A percentile compares a stretch with the other conserved stretches of the same genome.
These are phyloP conservation scores for Acrobasis suavella DNA, from an alignment of 2,888 invertebrate genomes.

Conservation along the genomic window DNA sequence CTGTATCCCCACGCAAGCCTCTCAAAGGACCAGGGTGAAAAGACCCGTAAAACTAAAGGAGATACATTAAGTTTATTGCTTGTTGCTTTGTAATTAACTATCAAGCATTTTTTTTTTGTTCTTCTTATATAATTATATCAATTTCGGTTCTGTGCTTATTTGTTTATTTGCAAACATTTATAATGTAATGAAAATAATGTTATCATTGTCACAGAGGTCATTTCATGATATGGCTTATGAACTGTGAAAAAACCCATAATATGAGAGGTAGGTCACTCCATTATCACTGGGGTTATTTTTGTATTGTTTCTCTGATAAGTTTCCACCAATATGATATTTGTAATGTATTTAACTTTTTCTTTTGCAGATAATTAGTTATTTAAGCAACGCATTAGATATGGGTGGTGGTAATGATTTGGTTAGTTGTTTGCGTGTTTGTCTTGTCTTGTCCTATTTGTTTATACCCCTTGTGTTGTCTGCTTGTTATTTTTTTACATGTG, in stretches of 20 bases:
- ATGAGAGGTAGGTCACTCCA: neutral
- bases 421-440: slow-evolving; percentile 52
- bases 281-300: slow-evolving; percentile 8
- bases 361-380: slow-evolving; percentile 75
- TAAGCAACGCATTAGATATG: slow-evolving; percentile 69
- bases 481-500: neutral
- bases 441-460: slow-evolving; percentile 25
- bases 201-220: too few relatives aligned
- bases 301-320: neutral
- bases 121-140: too few relatives aligned
- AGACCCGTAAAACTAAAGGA: too few relatives aligned
- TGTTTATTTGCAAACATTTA: too few relatives aligned
- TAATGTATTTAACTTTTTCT: slow-evolving; percentile 38
- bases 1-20: too few relatives aligned
- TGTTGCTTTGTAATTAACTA: too few relatives aligned
- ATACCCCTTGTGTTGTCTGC: slow-evolving; percentile 7
- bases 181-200: too few relatives aligned
- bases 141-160: too few relatives aligned
- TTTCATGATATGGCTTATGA: too few relatives aligned
- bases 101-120: too few relatives aligned
- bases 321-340: neutral
- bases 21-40: too few relatives aligned
- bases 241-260: neutral
- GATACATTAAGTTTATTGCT: too few relatives aligned
- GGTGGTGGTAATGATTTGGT: slow-evolving; percentile 63